Evolutionary conservation across 2,113 vertebrate species (phyloP).

Genomic region (Rattus norvegicus): GRCr8 NC_086020.1:36234501-36235000

Average conservation of each 20-base stretch:
- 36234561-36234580: conserved; percentile 6
- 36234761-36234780: background rate
- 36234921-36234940: background rate
- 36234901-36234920: background rate
- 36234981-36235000: background rate
- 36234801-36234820: fast-evolving
- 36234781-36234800: background rate
- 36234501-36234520: too few relatives aligned
- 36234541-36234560: background rate
- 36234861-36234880: background rate
- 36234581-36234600: background rate
- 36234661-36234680: background rate
- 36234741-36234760: background rate
- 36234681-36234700: background rate
- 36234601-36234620: background rate
- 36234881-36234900: background rate
- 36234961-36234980: background rate
- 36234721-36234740: background rate
- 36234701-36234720: background rate
- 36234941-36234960: background rate
- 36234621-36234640: background rate
- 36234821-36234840: background rate
- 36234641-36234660: background rate
- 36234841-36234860: background rate
- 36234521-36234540: conserved; percentile 41